Evolutionary conservation across 2,113 vertebrate species (phyloP).

Genomic region (Mesoclemmys tuberculata): DNA sequence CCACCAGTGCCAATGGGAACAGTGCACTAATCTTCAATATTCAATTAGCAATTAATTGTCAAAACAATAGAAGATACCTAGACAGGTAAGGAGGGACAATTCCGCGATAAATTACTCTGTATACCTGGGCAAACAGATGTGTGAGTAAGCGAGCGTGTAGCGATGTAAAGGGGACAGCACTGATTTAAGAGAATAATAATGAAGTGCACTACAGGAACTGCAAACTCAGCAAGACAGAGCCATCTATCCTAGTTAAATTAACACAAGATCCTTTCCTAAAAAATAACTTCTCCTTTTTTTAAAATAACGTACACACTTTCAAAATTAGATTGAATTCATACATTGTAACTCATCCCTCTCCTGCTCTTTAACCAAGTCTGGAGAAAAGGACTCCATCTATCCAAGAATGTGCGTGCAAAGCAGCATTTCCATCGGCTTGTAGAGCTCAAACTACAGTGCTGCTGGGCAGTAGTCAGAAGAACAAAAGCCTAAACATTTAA

Average conservation of each 20-base stretch:
- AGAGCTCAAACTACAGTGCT: neutral
- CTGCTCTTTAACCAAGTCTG: fast-evolving
- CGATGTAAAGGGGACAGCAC: neutral
- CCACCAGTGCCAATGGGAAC: neutral
- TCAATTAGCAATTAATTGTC: neutral
- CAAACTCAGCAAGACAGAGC: neutral
- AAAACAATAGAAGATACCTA: neutral
- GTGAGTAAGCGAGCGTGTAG: fast-evolving
- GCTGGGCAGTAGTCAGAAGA: neutral
- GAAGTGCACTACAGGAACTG: neutral
- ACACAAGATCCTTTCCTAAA: neutral
- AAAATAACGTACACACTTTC: neutral
- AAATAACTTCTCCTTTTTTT: neutral
- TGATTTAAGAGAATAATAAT: neutral
- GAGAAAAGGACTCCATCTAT: neutral
- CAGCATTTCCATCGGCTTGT: neutral
- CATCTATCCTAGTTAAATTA: neutral
- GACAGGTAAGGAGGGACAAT: neutral
- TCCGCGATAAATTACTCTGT: neutral
- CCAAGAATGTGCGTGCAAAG: fast-evolving
- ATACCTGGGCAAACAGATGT: neutral
- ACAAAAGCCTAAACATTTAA: neutral
- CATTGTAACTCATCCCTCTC: neutral
- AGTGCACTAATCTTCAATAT: neutral
- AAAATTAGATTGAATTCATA: fast-evolving